A percentile compares a stretch with the other conserved stretches of the same genome.
Conservation (phyloP, 2,888 invertebrate genomes). For the Chaetoderma sp. region DNA sequence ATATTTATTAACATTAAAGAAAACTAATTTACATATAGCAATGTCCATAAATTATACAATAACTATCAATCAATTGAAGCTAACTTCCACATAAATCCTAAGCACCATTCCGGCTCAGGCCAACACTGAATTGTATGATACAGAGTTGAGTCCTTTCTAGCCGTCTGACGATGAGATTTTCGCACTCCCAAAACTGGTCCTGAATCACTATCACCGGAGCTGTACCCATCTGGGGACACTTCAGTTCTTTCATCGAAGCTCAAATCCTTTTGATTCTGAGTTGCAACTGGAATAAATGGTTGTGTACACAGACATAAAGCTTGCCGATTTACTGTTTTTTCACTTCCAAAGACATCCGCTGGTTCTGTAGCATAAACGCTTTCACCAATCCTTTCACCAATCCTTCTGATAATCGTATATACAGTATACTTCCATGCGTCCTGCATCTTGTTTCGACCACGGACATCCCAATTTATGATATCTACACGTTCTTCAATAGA, state of each 20-base stretch:
- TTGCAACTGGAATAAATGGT: too few relatives aligned
- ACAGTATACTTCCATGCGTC: slow-evolving; percentile 5
- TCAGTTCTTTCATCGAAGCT: too few relatives aligned
- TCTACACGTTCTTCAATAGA: neutral
- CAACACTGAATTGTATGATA: too few relatives aligned
- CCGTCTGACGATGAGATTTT: neutral
- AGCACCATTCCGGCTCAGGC: too few relatives aligned
- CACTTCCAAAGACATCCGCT: neutral
- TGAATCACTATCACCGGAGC: neutral
- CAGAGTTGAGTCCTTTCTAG: neutral
- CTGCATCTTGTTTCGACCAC: slow-evolving; percentile 14
- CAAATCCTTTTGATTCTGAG: too few relatives aligned
- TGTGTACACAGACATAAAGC: neutral
- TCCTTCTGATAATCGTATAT: neutral
- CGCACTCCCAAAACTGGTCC: neutral
- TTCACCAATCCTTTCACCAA: too few relatives aligned
- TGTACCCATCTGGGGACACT: too few relatives aligned
- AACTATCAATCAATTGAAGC: too few relatives aligned
- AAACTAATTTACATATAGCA: too few relatives aligned
- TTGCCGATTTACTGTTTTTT: neutral
- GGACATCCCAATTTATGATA: neutral
- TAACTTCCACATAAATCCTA: too few relatives aligned
- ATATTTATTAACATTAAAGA: too few relatives aligned
- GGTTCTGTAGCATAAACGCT: neutral
- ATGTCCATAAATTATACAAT: too few relatives aligned